Conservation (phyloP, 2,888 invertebrate species). For the Cancer borealis region DNA sequence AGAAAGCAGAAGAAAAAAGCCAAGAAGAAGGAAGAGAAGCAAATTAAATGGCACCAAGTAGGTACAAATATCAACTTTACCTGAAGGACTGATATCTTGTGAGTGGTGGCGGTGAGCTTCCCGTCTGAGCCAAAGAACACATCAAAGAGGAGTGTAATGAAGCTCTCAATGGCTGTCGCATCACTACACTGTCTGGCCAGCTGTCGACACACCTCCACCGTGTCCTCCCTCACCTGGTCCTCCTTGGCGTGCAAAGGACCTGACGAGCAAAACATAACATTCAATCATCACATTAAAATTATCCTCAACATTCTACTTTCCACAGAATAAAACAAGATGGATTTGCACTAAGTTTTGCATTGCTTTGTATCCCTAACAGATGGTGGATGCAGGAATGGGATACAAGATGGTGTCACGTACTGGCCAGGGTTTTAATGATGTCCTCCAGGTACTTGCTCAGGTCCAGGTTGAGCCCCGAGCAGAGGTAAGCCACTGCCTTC, state of each 20-base stretch:
- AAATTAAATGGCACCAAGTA: too few species aligned
- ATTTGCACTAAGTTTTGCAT: too few species aligned
- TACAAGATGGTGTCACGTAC: slow-evolving; percentile 80
- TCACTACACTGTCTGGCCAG: slow-evolving; percentile 88
- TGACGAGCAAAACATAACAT: slow-evolving; percentile 23
- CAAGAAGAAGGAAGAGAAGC: too few species aligned
- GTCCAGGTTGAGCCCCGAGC: slow-evolving; percentile 87
- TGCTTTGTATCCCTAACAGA: too few species aligned
- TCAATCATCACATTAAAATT: neutral
- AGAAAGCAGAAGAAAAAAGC: too few species aligned
- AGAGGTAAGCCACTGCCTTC: slow-evolving; percentile 88
- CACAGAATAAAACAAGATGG: neutral
- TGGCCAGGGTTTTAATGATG: slow-evolving; percentile 90
- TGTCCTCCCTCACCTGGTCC: slow-evolving; percentile 87
- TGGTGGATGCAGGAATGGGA: neutral
- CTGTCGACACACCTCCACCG: slow-evolving; percentile 86
- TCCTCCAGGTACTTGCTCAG: slow-evolving; percentile 89
- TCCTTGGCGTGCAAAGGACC: slow-evolving; percentile 88
- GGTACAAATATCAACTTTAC: slow-evolving; percentile 80
- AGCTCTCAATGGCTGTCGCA: slow-evolving; percentile 84
- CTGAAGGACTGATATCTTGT: slow-evolving; percentile 91
- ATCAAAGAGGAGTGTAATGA: slow-evolving; percentile 86
- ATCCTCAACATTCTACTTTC: neutral
- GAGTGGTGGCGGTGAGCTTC: slow-evolving; percentile 92
- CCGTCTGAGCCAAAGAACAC: slow-evolving; percentile 94